These are phyloP conservation scores for Agelas oroides DNA, from an alignment of 37 sponge, comb jelly and placozoan species.

Conservation along the genomic window DNA sequence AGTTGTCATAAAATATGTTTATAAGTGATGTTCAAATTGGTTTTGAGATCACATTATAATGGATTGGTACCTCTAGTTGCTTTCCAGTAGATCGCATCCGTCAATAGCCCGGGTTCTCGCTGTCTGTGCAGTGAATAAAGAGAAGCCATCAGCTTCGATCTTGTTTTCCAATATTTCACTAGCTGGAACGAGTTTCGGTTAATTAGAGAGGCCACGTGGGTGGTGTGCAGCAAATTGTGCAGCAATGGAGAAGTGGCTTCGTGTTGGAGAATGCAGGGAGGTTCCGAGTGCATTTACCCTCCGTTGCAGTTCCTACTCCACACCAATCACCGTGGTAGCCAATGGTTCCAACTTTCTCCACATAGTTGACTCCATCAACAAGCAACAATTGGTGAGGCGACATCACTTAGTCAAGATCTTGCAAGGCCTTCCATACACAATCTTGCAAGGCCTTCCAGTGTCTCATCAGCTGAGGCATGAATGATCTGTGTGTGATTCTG, in stretches of 20 bases:
- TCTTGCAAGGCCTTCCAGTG: no score
- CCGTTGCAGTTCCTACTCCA: background rate
- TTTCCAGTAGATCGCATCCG: constrained; percentile 4
- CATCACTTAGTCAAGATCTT: no score
- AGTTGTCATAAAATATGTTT: no score
- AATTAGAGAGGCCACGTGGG: background rate
- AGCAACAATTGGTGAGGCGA: background rate
- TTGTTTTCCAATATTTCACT: background rate
- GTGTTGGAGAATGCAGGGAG: constrained; percentile 1
- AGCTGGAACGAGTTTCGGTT: no score
- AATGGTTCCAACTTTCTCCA: constrained; percentile 16
- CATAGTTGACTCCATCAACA: background rate
- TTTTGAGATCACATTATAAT: background rate
- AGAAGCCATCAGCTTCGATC: background rate
- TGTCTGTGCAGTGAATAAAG: constrained; percentile 24
- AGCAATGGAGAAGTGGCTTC: background rate
- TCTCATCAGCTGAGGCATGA: no score
- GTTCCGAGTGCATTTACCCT: background rate
- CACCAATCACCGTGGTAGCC: background rate
- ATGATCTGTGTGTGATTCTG: no score
- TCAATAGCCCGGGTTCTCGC: constrained; percentile 27
- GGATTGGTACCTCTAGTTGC: constrained; percentile 28
- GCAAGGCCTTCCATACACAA: background rate
- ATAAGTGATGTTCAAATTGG: background rate
- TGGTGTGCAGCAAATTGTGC: background rate